Percentiles rank a stretch among this genome's conserved stretches.
Evolutionary conservation across 2,888 invertebrate genomes (phyloP).

Genomic region (Caenorhabditis zanzibari): DNA sequence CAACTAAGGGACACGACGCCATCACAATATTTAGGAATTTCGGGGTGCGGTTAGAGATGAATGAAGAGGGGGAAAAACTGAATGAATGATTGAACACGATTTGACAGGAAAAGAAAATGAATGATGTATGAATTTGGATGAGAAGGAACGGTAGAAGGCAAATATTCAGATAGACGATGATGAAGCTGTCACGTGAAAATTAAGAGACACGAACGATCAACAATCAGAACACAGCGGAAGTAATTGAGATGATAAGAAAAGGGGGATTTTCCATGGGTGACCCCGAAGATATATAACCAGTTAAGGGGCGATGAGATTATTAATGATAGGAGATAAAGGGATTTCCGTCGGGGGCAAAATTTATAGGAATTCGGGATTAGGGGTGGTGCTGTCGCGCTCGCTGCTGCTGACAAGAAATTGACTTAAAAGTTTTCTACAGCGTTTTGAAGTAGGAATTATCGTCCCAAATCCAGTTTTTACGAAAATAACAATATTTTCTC

Average conservation of each 20-base stretch:
- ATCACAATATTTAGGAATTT: slow-evolving; percentile 44
- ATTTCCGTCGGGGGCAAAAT: not conserved
- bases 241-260: slow-evolving; percentile 13
- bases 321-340: slow-evolving; percentile 9
- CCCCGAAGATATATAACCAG: slow-evolving; percentile 32
- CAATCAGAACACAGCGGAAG: slow-evolving; percentile 52
- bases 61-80: not conserved
- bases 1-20: not conserved
- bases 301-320: slow-evolving; percentile 21
- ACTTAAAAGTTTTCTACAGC: too few relatives aligned
- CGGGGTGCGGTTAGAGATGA: slow-evolving; percentile 22
- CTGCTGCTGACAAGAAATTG: too few relatives aligned
- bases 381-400: too few relatives aligned
- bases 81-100: slow-evolving; percentile 35
- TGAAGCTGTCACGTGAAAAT: slow-evolving; percentile 42
- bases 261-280: slow-evolving; percentile 14
- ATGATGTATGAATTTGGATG: slow-evolving; percentile 1
- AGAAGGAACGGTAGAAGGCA: slow-evolving; percentile 2
- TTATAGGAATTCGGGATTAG: too few relatives aligned
- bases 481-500: too few relatives aligned
- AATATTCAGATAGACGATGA: not conserved
- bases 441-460: too few relatives aligned
- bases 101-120: not conserved
- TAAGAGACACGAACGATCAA: slow-evolving; percentile 13
- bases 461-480: too few relatives aligned